Conservation (phyloP, 2,888 invertebrate genomes). For the Melanostoma scalare region DNA sequence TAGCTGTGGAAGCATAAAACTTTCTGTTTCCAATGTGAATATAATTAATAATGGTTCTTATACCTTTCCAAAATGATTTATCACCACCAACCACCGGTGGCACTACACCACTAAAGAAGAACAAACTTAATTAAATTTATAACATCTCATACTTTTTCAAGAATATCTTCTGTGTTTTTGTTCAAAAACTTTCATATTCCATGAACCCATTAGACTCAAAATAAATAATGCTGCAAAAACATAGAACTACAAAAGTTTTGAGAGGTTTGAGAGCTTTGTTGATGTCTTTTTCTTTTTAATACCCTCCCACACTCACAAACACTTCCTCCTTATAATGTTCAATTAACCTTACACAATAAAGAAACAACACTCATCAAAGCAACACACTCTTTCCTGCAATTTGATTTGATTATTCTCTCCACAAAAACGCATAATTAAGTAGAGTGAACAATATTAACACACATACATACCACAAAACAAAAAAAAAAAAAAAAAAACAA, state of each 20-base stretch:
- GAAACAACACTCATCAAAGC: slow-evolving; percentile 24
- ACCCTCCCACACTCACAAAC: slow-evolving; percentile 10
- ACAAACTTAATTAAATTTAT: slow-evolving; percentile 28
- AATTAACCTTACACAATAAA: slow-evolving; percentile 69
- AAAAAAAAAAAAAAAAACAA: slow-evolving; percentile 24
- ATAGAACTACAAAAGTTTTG: slow-evolving; percentile 14
- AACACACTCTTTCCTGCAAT: slow-evolving; percentile 37
- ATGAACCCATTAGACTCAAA: background rate
- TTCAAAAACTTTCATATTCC: slow-evolving; percentile 19
- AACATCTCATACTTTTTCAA: slow-evolving; percentile 16
- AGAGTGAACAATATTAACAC: slow-evolving; percentile 63
- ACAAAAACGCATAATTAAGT: slow-evolving; percentile 65
- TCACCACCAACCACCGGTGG: slow-evolving; percentile 15
- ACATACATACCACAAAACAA: slow-evolving; percentile 4
- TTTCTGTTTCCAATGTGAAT: slow-evolving; percentile 19
- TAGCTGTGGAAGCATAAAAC: slow-evolving; percentile 32
- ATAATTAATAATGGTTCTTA: slow-evolving; percentile 56
- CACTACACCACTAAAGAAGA: background rate
- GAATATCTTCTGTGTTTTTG: slow-evolving; percentile 1
- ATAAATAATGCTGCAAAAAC: background rate
- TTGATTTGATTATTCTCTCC: slow-evolving; percentile 62
- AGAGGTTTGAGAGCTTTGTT: slow-evolving; percentile 7
- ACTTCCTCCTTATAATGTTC: slow-evolving; percentile 61
- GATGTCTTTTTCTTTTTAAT: background rate
- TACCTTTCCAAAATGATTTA: slow-evolving; percentile 57